Percentiles rank a stretch among this genome's conserved stretches.
phyloP scores from a whole-genome alignment of 2,797 vertebrate species.

The Leuciscus waleckii region DNA sequence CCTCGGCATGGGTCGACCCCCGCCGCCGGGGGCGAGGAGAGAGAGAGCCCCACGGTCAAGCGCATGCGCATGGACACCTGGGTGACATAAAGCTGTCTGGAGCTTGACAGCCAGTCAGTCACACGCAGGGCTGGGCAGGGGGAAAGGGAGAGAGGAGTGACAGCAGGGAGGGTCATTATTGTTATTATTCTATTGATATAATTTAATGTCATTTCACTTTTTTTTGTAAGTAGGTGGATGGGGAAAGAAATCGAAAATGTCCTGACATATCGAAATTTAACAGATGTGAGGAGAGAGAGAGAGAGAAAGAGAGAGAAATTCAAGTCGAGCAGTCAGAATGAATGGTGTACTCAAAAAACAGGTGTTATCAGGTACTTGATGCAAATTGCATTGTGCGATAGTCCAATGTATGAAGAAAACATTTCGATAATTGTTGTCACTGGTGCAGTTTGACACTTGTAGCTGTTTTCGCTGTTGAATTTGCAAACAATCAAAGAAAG shows the following conservation, averaged over 20 bases:
- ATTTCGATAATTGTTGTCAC: conserved; percentile 80
- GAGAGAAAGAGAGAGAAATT: conserved; percentile 61
- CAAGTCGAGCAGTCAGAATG: conserved; percentile 67
- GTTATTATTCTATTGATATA: conserved; percentile 75
- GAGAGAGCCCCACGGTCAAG: conserved; percentile 95
- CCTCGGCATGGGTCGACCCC: conserved; percentile 88
- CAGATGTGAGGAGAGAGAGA: conserved; percentile 26
- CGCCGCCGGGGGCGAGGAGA: conserved; percentile 81
- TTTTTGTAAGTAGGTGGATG: conserved; percentile 72
- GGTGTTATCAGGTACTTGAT: conserved; percentile 91
- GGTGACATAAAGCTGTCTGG: conserved; percentile 89
- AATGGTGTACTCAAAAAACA: conserved; percentile 77
- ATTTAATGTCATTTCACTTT: conserved; percentile 79
- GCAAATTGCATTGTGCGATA: conserved; percentile 82
- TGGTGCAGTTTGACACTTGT: conserved; percentile 89
- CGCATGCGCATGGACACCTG: conserved; percentile 98
- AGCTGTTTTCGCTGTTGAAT: conserved; percentile 80
- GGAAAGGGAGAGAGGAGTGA: conserved; percentile 61
- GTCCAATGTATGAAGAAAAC: conserved; percentile 74
- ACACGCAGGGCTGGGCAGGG: conserved; percentile 61
- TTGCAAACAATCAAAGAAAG: conserved; percentile 79
- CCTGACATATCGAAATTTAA: conserved; percentile 85
- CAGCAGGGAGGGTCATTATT: conserved; percentile 72
- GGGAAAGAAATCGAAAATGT: conserved; percentile 71
- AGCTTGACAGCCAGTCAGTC: conserved; percentile 50